phyloP scores from a whole-genome alignment of 2,888 invertebrate genomes.

The Lasius platythorax region DNA sequence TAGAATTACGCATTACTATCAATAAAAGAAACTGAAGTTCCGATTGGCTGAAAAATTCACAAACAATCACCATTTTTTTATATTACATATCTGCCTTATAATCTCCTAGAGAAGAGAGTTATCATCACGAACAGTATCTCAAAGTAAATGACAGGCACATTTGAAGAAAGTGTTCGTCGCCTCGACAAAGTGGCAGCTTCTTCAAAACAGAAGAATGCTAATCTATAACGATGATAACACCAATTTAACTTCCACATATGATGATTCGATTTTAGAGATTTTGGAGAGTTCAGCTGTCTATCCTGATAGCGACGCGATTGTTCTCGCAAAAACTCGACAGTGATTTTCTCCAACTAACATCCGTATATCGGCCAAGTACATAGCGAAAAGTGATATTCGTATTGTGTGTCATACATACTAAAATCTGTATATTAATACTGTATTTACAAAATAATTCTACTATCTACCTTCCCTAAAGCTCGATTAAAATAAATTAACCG shows the following conservation, averaged over 20 bases:
- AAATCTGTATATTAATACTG: no score
- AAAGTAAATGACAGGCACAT: conserved; percentile 74
- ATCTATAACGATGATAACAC: neutral
- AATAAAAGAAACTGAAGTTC: no score
- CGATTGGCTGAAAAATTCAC: neutral
- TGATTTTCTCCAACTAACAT: conserved; percentile 68
- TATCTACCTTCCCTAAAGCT: no score
- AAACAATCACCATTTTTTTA: neutral
- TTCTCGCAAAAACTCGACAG: conserved; percentile 66
- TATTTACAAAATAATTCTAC: no score
- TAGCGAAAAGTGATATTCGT: conserved; percentile 59
- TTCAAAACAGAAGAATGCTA: conserved; percentile 67
- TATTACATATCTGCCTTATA: neutral
- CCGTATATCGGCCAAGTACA: conserved; percentile 78
- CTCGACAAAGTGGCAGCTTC: conserved; percentile 79
- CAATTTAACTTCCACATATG: neutral
- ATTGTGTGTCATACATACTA: no score
- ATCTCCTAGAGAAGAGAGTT: neutral
- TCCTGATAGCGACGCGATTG: conserved; percentile 81
- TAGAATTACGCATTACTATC: no score
- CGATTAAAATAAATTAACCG: no score
- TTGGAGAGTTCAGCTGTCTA: conserved; percentile 73
- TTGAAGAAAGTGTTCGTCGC: conserved; percentile 73
- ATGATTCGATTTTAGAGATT: conserved; percentile 50
- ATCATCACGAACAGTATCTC: neutral